These are phyloP conservation scores for Himantopus leucocephalus DNA, from an alignment of 2,113 vertebrate species.

Conservation along the genomic window DNA sequence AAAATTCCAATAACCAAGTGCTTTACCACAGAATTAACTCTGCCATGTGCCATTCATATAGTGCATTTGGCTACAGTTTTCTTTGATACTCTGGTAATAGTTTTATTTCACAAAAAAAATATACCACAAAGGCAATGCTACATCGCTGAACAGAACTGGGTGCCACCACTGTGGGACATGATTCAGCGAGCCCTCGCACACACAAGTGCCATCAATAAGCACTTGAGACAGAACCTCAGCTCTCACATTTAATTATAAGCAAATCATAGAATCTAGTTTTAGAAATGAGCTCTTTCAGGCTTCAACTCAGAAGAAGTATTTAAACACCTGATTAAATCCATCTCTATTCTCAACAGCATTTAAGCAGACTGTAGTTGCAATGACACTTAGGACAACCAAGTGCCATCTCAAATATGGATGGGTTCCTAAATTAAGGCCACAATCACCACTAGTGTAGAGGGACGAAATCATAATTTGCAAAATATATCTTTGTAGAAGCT, in stretches of 20 bases:
- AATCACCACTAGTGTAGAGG: not conserved
- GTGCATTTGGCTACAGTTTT: not conserved
- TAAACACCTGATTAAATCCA: not conserved
- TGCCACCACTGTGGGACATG: not conserved
- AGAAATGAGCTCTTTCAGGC: not conserved
- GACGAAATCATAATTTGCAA: not conserved
- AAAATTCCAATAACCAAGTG: not conserved
- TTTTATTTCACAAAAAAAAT: not conserved
- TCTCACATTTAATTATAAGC: not conserved
- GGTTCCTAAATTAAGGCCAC: not conserved
- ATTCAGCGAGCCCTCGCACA: not conserved
- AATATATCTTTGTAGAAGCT: not conserved
- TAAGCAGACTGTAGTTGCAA: not conserved
- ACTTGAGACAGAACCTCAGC: not conserved
- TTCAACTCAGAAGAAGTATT: not conserved
- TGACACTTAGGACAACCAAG: not conserved
- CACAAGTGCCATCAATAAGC: not conserved
- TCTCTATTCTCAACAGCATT: not conserved
- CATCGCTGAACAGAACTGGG: not conserved
- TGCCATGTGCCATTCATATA: not conserved
- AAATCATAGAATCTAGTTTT: not conserved
- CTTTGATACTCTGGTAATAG: not conserved
- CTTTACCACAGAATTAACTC: not conserved
- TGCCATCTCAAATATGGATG: not conserved
- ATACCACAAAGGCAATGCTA: not conserved